Evolutionary conservation across 2,888 invertebrate species (phyloP), one percentile per base, ranked within the genome.

Genomic region (Thereva unica): DNA sequence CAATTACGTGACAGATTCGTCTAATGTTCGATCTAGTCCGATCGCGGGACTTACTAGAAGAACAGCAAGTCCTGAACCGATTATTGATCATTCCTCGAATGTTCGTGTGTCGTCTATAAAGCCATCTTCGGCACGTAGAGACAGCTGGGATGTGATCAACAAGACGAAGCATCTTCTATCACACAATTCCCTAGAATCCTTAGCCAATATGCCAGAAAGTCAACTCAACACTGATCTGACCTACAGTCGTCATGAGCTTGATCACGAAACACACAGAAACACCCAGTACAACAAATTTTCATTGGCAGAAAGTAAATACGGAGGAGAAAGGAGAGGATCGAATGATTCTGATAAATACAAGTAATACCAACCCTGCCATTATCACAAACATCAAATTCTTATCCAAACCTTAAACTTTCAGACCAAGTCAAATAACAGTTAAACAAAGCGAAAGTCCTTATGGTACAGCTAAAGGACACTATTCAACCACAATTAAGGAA

Each of bases 141-240:
- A 92, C 74, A 90, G 91, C 35, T 92, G 92, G 92, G 92, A 93
- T 75, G 87, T 89, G 5, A 86, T 92, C 66, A 89, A 90, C 66
- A 92, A 91, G 79, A 92, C 92, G 1, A 87, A 89, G 75, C 88
- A 90, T 70, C 85, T 90, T 78, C 82, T 91, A 54, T 89, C 88
- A 71, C 85, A 87, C 73, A 84, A 85, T 72, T 90, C 89, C 72
- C 81, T 90, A 65, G 90, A 90, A 75, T 87, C 89, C 0, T 78
- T 88, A 65, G 88, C 87, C 10, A 89, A 89, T 76, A 79, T 89
- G 73, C 87, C 89, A 1, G 87, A 89, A 71, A 82, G 82, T 47
- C 84, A 86, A 71, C 76, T 86, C 42, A 83, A 85, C 68, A 81
- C 83, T 0, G 83, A 84, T 66, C 75, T 82, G 70, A 77, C 82